These are phyloP conservation scores for Norana najaformis DNA, from an alignment of 2,888 invertebrate genomes.

Conservation along the genomic window DNA sequence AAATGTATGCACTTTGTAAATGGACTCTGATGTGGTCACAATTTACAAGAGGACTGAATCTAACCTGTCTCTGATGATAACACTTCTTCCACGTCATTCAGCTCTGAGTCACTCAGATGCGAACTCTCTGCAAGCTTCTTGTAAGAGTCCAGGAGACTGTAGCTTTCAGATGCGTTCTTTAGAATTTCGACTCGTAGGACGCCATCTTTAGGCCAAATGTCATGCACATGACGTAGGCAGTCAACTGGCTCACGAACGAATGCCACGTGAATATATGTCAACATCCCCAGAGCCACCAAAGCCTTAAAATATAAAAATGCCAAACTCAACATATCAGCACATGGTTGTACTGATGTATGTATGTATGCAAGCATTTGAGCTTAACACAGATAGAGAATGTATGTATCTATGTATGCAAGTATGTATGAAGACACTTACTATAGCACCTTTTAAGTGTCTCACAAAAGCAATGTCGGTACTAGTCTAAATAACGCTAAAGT, in stretches of 20 bases:
- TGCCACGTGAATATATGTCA: slow-evolving; percentile 19
- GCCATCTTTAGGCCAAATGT: background rate
- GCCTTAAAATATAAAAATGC: slow-evolving; percentile 17
- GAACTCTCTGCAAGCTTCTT: slow-evolving; percentile 9
- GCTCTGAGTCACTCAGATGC: background rate
- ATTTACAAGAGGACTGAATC: background rate
- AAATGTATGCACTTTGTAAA: background rate
- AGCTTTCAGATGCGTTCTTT: background rate
- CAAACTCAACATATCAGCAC: background rate
- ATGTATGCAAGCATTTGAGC: background rate
- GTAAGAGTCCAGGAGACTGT: slow-evolving; percentile 18
- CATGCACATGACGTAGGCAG: slow-evolving; percentile 19
- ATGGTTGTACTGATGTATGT: background rate
- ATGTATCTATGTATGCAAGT: too few species aligned
- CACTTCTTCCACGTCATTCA: background rate
- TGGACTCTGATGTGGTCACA: background rate
- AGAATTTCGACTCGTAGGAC: slow-evolving; percentile 19
- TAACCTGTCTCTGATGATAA: background rate
- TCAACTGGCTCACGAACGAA: slow-evolving; percentile 25
- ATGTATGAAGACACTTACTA: too few species aligned
- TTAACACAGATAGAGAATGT: background rate
- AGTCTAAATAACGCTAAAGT: too few species aligned
- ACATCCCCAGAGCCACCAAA: slow-evolving; percentile 10
- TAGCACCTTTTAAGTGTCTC: too few species aligned
- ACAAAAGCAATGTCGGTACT: too few species aligned